Conservation (phyloP, 2,888 invertebrate genomes). For the Liodrosophila aerea region DNA sequence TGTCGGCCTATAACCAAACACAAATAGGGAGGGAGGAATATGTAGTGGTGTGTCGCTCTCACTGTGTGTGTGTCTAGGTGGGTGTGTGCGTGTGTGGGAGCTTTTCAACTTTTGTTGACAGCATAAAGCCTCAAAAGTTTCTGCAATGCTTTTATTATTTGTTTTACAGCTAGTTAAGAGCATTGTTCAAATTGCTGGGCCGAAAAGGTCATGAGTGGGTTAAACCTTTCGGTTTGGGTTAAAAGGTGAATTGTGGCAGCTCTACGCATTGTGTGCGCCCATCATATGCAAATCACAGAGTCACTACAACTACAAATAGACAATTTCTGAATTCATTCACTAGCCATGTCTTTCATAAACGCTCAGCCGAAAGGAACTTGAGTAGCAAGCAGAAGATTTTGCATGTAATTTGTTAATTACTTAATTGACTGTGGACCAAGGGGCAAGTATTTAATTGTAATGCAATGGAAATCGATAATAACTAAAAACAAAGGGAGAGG, state of each 20-base stretch:
- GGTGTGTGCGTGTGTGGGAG: conserved; percentile 13
- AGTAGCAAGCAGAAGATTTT: conserved; percentile 1
- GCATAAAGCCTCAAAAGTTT: conserved; percentile 72
- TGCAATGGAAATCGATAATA: conserved; percentile 4
- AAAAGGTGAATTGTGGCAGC: background rate
- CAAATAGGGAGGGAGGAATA: background rate
- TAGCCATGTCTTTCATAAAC: too few species aligned
- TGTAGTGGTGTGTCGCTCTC: too few species aligned
- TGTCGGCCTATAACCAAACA: conserved; percentile 27
- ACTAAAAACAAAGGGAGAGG: background rate
- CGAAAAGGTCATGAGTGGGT: background rate
- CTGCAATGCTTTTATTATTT: conserved; percentile 69
- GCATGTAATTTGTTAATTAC: conserved; percentile 66
- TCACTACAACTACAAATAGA: conserved; percentile 15
- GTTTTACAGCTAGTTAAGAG: conserved; percentile 74
- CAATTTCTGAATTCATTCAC: conserved; percentile 9
- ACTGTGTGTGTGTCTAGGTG: conserved; percentile 5
- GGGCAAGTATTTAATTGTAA: conserved; percentile 45
- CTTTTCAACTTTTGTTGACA: conserved; percentile 70
- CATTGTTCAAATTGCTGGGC: conserved; percentile 64
- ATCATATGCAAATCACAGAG: background rate
- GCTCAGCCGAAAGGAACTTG: too few species aligned
- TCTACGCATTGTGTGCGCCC: too few species aligned
- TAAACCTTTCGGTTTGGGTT: too few species aligned
- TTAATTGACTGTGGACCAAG: conserved; percentile 64